These are phyloP conservation scores for Poecilobothrus nobilitatus DNA, from an alignment of 2,888 invertebrate species.

Conservation along the genomic window DNA sequence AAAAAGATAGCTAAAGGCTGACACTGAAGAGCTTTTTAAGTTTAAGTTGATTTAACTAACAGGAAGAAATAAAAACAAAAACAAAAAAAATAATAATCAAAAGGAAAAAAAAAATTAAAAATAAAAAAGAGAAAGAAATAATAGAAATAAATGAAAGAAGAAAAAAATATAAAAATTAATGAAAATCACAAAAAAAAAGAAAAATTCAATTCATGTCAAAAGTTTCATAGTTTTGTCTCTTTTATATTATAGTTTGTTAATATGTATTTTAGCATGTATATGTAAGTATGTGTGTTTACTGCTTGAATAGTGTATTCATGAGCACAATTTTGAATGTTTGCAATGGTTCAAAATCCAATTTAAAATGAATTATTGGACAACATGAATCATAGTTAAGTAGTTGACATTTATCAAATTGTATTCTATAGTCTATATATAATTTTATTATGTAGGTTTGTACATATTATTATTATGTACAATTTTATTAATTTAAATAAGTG, in stretches of 20 bases:
- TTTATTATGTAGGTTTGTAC: too few species aligned
- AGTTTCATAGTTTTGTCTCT: not conserved
- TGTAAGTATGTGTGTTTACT: not conserved
- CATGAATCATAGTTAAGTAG: conserved; percentile 4
- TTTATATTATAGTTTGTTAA: not conserved
- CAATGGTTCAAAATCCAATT: not conserved
- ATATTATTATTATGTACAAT: too few species aligned
- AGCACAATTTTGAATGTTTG: too few species aligned
- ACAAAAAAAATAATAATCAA: too few species aligned
- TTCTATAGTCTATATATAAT: too few species aligned
- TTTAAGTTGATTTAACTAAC: not conserved
- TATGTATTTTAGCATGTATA: not conserved
- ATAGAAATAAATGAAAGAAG: too few species aligned
- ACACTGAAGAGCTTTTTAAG: not conserved
- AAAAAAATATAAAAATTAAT: too few species aligned
- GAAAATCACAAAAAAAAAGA: not conserved
- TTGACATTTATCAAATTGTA: conserved; percentile 1
- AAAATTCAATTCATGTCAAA: not conserved
- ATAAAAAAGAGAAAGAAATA: too few species aligned
- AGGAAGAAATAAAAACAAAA: not conserved
- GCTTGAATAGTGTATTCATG: too few species aligned
- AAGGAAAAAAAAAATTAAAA: too few species aligned
- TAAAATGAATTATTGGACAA: not conserved
- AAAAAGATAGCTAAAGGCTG: not conserved
- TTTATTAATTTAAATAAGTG: too few species aligned